Evolutionary conservation across 2,888 invertebrate genomes (phyloP).

Genomic region (Drosophila birchii): DNA sequence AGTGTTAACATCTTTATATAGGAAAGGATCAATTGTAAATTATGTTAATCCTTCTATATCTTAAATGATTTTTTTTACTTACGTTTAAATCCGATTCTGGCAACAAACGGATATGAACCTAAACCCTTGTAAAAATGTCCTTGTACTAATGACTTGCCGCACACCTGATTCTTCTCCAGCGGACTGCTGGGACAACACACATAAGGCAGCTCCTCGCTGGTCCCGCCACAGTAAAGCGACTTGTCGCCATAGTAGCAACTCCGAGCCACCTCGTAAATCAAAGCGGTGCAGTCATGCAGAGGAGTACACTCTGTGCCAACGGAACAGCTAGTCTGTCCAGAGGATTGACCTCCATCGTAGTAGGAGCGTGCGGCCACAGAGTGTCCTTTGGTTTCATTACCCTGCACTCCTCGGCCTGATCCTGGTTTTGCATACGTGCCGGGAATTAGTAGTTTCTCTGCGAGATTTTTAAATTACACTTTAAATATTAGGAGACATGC

Average conservation of each 20-base stretch:
- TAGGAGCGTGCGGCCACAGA: conserved; percentile 75
- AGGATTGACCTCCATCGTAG: conserved; percentile 52
- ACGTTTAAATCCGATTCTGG: conserved; percentile 91
- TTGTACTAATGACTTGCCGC: conserved; percentile 88
- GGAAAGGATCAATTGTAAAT: background rate
- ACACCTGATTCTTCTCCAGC: conserved; percentile 85
- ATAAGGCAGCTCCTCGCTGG: conserved; percentile 83
- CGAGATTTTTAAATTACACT: background rate
- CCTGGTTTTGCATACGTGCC: conserved; percentile 20
- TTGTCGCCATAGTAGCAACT: conserved; percentile 84
- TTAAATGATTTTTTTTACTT: conserved; percentile 78
- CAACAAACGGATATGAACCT: conserved; percentile 91
- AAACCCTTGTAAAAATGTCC: conserved; percentile 88
- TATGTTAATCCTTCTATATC: background rate
- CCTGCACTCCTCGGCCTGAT: conserved; percentile 4
- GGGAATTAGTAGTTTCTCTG: conserved; percentile 65
- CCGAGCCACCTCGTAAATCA: conserved; percentile 84
- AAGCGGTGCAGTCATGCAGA: conserved; percentile 83
- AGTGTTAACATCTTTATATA: conserved; percentile 87
- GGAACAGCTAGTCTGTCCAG: conserved; percentile 72
- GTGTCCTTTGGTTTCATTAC: conserved; percentile 51
- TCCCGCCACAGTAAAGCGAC: conserved; percentile 83
- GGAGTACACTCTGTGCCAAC: conserved; percentile 84
- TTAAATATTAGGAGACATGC: background rate
- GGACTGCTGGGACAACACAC: conserved; percentile 84